Base-by-base conservation (phyloP, 2,797 vertebrate species). In the Xenops minutus region DNA sequence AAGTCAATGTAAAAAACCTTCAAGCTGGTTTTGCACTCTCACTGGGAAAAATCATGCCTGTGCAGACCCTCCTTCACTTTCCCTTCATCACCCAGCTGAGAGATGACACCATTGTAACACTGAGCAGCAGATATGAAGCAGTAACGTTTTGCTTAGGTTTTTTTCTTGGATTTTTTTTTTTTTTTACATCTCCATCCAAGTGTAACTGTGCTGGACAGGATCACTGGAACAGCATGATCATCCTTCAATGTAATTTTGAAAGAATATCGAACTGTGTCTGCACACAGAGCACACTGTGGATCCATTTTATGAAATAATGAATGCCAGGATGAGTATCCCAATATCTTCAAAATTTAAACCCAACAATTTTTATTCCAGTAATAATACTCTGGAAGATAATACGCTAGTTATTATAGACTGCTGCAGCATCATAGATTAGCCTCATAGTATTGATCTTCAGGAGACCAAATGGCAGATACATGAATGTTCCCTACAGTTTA, bases 231-330 rank as follows among this genome's bases (percentile, higher is more conserved):
- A 95, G 91, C 77, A 72, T 6, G 56, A 80, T 23, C 81, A 66
- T 36, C 63, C 23, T 77, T 82, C 71, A 41, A 3, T 51, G 90
- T 8, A 3, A 29, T 89, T 96, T 18, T 54, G 92, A 94, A 87
- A 73, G 85, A 90, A 34, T 68, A 95, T 89, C 0, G 51, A 96
- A 58, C 93, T 83, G 93, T 49, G 75, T 95, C 71, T 23, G 83
- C 93, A 85, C 83, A 63, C 41, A 63, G 74, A 80, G 88, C 91
- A 80, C n/a, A 41, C 37, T 37, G 85, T 21, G 83, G 86, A 91
- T 96, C 80, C 84, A 75, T 95, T 93, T 96, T 92, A 97, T 91
- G 88, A 95, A 97, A 94, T 96, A 93, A 96, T 85, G 88, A 94
- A 87, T 64, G 78, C 36, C 77, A 85, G 78, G 74, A 87, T 62